phyloP scores from a whole-genome alignment of 1,140 invertebrate species.

The Diabrotica undecimpunctata region DNA sequence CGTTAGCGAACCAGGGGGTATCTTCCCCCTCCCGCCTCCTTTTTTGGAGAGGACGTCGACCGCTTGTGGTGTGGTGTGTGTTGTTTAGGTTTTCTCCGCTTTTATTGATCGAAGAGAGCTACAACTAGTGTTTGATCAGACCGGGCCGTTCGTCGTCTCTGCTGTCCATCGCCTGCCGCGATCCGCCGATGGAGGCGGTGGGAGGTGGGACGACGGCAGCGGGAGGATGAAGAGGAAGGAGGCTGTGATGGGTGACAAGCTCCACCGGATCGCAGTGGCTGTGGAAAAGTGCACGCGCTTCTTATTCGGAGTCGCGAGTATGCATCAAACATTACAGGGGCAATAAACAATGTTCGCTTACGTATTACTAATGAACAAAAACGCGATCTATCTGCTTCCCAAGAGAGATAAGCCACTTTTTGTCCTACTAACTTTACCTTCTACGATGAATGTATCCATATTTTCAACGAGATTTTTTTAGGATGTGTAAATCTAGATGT shows the following conservation, averaged over 20 bases:
- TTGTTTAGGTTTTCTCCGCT: constrained; percentile 21
- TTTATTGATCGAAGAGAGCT: constrained; percentile 21
- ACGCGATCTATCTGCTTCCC: too few relatives aligned
- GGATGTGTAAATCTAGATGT: too few relatives aligned
- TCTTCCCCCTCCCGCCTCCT: background rate
- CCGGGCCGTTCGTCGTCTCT: constrained; percentile 10
- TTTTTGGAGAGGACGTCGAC: constrained; percentile 16
- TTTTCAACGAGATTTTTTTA: too few relatives aligned
- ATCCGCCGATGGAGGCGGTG: constrained; percentile 5
- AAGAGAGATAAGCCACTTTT: too few relatives aligned
- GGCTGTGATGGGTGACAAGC: background rate
- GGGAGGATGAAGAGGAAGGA: background rate
- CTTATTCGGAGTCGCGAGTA: background rate
- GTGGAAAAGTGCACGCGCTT: constrained; percentile 1
- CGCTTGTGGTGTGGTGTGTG: constrained; percentile 19
- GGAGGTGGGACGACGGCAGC: constrained; percentile 1
- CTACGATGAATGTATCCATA: too few relatives aligned
- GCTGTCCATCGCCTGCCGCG: constrained; percentile 17
- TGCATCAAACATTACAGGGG: too few relatives aligned
- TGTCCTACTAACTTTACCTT: too few relatives aligned
- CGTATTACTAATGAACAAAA: too few relatives aligned
- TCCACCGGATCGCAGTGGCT: background rate
- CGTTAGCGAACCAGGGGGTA: background rate
- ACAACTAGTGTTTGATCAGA: constrained; percentile 21
- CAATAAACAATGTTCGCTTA: too few relatives aligned